Conservation (phyloP, 2,797 vertebrate species). For the Premnoplex brunnescens region DNA sequence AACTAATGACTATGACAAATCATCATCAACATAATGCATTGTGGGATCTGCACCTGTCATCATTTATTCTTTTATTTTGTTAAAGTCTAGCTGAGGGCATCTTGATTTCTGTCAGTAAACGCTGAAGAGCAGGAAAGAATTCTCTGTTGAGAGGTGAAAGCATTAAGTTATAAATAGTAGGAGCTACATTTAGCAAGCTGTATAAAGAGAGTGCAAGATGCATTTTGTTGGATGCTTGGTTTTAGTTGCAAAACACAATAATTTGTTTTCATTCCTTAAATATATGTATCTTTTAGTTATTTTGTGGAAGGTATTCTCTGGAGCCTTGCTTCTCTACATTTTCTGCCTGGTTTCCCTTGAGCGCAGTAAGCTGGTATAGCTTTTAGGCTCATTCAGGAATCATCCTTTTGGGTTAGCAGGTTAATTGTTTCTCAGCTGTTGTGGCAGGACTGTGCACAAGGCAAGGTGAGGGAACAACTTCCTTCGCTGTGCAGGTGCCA, state of each 20-base stretch:
- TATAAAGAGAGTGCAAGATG: not conserved
- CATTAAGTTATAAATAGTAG: not conserved
- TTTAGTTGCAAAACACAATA: not conserved
- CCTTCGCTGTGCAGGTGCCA: fast-evolving
- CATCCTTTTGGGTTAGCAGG: not conserved
- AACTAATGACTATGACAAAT: not conserved
- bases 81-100: not conserved
- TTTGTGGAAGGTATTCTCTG: not conserved
- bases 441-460: not conserved
- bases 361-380: not conserved
- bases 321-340: not conserved
- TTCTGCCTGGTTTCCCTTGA: not conserved
- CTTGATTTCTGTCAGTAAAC: constrained; percentile 3
- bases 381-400: not conserved
- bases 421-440: not conserved
- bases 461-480: not conserved
- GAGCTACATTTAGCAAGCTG: not conserved
- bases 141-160: not conserved
- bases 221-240: not conserved
- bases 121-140: not conserved
- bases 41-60: not conserved
- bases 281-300: not conserved
- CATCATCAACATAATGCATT: not conserved
- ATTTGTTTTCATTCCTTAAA: not conserved
- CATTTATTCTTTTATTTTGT: not conserved